phyloP scores from a whole-genome alignment of 1,140 invertebrate genomes.

The Trichomalopsis sarcophagae region DNA sequence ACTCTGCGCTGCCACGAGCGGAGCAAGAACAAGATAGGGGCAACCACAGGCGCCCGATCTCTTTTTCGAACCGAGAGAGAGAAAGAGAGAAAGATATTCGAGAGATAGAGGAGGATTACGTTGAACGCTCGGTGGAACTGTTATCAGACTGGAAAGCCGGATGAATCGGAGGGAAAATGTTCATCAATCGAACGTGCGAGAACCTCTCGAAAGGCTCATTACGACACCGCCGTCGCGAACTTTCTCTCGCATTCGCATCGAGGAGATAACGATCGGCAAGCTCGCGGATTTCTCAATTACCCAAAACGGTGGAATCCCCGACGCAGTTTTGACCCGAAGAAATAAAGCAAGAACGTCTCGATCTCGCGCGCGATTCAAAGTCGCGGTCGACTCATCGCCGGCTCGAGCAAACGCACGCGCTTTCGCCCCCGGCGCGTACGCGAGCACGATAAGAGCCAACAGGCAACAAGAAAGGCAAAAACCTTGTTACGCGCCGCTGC shows the following conservation, averaged over 20 bases:
- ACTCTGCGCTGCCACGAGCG: constrained; percentile 18
- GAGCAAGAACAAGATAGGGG: neutral
- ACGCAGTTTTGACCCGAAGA: too few relatives aligned
- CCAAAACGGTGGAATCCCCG: neutral
- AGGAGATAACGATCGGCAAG: neutral
- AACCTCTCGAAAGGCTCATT: neutral
- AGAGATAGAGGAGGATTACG: neutral
- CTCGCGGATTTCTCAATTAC: constrained; percentile 20
- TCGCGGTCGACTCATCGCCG: constrained; percentile 28
- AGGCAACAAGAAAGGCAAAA: neutral
- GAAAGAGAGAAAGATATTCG: too few relatives aligned
- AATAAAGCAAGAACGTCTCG: constrained; percentile 47
- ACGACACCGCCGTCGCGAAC: neutral
- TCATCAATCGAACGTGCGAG: neutral
- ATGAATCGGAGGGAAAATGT: neutral
- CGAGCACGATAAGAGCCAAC: constrained; percentile 50
- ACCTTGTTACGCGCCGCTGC: constrained; percentile 9
- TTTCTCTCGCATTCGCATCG: neutral
- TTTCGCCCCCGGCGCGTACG: constrained; percentile 51
- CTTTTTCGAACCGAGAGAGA: neutral
- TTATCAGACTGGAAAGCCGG: neutral
- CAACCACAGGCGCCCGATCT: neutral
- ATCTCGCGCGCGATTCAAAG: constrained; percentile 51
- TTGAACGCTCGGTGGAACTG: neutral
- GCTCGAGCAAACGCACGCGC: constrained; percentile 52